Conservation (phyloP, 2,113 vertebrate genomes). For the Montifringilla adamsi region DNA sequence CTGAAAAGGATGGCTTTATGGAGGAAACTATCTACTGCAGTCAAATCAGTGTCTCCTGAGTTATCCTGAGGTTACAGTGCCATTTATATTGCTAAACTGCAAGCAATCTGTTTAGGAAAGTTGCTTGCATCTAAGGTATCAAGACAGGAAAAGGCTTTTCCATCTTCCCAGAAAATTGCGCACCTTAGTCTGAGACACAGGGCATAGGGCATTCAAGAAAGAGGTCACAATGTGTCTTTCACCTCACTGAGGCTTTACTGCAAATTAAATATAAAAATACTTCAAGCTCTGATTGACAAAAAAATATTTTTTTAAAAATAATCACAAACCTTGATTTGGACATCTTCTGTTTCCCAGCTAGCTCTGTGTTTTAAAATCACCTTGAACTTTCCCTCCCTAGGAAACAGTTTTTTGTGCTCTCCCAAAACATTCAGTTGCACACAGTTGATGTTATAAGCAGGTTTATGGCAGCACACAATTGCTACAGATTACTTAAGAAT, state of each 20-base stretch:
- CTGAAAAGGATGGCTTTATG: background rate
- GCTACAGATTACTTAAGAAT: background rate
- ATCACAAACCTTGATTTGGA: background rate
- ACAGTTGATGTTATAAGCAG: background rate
- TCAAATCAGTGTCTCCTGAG: background rate
- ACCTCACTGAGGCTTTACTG: background rate
- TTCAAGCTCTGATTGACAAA: background rate
- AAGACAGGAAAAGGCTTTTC: background rate
- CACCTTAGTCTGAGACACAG: background rate
- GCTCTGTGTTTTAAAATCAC: background rate
- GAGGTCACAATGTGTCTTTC: background rate
- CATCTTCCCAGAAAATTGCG: background rate
- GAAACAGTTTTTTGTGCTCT: background rate
- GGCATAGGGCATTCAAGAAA: background rate
- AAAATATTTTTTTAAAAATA: fast-evolving
- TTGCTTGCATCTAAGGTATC: background rate
- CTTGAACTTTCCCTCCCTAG: background rate
- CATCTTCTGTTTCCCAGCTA: background rate
- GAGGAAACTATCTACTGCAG: background rate
- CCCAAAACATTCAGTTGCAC: background rate
- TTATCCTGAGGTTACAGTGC: background rate
- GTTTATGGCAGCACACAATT: background rate
- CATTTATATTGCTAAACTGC: background rate
- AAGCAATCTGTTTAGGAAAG: background rate
- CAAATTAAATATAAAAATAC: background rate